Evolutionary conservation across 2,113 vertebrate genomes (phyloP).

Genomic region (Peromyscus californicus): DNA sequence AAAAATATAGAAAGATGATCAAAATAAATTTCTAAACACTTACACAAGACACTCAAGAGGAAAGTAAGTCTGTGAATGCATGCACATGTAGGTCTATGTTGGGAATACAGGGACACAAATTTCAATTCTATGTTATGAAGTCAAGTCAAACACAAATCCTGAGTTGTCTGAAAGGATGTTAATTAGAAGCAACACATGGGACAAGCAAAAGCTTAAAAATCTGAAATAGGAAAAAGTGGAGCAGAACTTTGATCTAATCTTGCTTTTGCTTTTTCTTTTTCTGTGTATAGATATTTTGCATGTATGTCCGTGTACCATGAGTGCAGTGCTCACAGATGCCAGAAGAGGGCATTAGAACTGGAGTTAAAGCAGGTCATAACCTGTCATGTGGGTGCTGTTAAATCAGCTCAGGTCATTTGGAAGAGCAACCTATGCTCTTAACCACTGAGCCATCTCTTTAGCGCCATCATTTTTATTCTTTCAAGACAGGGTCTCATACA

Average conservation of each 20-base stretch:
- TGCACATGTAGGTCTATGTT: fast-evolving
- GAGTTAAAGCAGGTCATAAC: neutral
- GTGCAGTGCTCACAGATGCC: neutral
- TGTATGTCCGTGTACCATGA: too few relatives aligned
- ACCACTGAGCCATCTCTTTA: neutral
- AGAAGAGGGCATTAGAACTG: neutral
- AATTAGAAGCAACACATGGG: slow-evolving; percentile 19
- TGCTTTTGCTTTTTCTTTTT: neutral
- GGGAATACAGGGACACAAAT: neutral
- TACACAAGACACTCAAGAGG: neutral
- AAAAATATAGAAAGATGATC: slow-evolving; percentile 33
- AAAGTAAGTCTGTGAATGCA: neutral
- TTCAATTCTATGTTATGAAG: neutral
- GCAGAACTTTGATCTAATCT: neutral
- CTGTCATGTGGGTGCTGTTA: neutral
- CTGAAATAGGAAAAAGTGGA: neutral
- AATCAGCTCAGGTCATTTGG: neutral
- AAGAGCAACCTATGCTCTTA: neutral
- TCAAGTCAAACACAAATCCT: slow-evolving; percentile 3
- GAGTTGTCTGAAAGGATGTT: neutral
- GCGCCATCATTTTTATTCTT: neutral
- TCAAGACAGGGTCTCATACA: neutral
- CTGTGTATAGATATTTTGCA: neutral
- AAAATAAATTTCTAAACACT: slow-evolving; percentile 6
- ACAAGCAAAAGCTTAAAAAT: neutral